Evolutionary conservation across 2,113 vertebrate species (phyloP).

Genomic region (Gallinago paraguaiae): DNA sequence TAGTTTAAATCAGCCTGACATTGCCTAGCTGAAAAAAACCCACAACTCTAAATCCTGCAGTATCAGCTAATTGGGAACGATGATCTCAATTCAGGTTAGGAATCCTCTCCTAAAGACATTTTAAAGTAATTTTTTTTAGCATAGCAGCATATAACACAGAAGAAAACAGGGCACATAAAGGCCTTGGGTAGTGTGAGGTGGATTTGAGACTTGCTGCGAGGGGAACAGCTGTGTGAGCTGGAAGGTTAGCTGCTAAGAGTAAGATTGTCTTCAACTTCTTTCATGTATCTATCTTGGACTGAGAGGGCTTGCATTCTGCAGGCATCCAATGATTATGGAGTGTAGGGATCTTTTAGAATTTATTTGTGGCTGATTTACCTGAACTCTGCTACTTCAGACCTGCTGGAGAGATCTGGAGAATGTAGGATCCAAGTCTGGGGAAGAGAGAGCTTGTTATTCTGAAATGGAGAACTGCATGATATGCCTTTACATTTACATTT

Average conservation of each 20-base stretch:
- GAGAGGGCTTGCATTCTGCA: neutral
- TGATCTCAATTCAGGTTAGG: neutral
- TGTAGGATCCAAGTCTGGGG: neutral
- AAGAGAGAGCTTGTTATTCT: neutral
- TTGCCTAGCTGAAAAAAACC: neutral
- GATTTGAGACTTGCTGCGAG: neutral
- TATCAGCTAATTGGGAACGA: conserved; percentile 4
- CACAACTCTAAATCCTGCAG: neutral
- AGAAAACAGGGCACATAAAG: neutral
- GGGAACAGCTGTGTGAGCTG: neutral
- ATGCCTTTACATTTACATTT: neutral
- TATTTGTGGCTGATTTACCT: neutral
- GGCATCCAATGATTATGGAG: neutral
- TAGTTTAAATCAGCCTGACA: neutral
- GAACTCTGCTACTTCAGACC: neutral
- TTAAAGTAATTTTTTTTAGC: neutral
- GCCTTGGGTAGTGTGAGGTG: neutral
- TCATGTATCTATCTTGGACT: neutral
- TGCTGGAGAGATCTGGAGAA: neutral
- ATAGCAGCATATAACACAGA: neutral
- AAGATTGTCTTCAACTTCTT: neutral
- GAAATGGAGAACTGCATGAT: neutral
- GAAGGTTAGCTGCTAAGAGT: neutral
- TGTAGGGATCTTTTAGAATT: neutral
- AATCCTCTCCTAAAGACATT: conserved; percentile 13